Evolutionary conservation across 1,140 invertebrate genomes (phyloP).

Genomic region (Drosophila arizonae): DNA sequence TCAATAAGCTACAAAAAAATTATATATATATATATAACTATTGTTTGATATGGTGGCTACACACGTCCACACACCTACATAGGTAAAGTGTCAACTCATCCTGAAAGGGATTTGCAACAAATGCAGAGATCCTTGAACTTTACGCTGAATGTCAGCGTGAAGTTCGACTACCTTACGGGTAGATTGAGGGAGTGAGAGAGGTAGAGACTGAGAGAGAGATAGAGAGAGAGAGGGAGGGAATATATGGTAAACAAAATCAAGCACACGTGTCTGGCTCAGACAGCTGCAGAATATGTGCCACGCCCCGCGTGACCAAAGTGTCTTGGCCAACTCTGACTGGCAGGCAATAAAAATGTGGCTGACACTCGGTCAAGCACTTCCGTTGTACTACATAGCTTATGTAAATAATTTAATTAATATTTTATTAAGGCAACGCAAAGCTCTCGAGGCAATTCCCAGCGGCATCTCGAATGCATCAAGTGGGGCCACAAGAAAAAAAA

Average conservation of each 20-base stretch:
- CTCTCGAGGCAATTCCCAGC: constrained; percentile 23
- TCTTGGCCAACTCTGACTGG: constrained; percentile 32
- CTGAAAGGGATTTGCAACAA: constrained; percentile 16
- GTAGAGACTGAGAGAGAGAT: not conserved
- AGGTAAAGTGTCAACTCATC: constrained; percentile 26
- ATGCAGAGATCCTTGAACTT: constrained; percentile 63
- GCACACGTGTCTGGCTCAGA: constrained; percentile 22
- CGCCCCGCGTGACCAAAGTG: not conserved
- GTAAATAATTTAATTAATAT: constrained; percentile 79
- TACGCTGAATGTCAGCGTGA: constrained; percentile 58
- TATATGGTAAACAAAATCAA: not conserved
- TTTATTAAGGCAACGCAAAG: constrained; percentile 49
- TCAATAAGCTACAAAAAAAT: constrained; percentile 7
- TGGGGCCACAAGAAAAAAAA: not conserved
- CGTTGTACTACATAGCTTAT: constrained; percentile 24
- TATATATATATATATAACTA: not conserved
- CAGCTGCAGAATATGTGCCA: not conserved
- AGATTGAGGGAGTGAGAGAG: not conserved
- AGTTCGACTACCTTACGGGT: constrained; percentile 50
- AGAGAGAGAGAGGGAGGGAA: not conserved
- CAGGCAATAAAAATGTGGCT: constrained; percentile 41
- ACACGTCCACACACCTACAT: constrained; percentile 2
- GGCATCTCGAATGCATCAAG: constrained; percentile 23
- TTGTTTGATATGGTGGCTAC: constrained; percentile 5
- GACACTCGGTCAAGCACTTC: constrained; percentile 30